Base-by-base conservation (phyloP, 2,888 invertebrate genomes). In the Branchipolynoe longqiensis region DNA sequence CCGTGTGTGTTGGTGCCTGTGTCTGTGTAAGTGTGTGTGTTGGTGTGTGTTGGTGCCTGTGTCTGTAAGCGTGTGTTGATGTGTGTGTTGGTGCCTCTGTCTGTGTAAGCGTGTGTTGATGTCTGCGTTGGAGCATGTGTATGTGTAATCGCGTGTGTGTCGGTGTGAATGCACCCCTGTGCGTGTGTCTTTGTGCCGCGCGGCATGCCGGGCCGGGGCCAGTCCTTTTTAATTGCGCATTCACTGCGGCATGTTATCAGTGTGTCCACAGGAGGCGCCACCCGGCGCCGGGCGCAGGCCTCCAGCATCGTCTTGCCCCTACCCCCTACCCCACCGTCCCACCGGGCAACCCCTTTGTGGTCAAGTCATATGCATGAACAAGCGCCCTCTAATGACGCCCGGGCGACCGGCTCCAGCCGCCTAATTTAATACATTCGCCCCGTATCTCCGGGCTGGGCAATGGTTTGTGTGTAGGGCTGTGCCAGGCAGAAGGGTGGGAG, bases 181-280 rank as follows among this genome's bases (percentile, higher is more conserved):
- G 28, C 73, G 3, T 22, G 78, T 6, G 78, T 41, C 78, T 78
- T 41, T 78, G 78, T 78, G 28, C 48, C 54, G 22, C 48, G 78
- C 36, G 31, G 28, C 78, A 28, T 28, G 78, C 48, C 78, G 48
- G 48, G 48, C 78, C 33, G 18, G 12, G n/a, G 78, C 31, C 18
- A 25, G 78, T 8, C 78, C 78, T 48, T 78, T 78, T 78, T 78
- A 78, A 78, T 78, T 78, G 78, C 78, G 48, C 78, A 78, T 78
- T 78, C 78, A 78, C 48, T 78, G 78, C 78, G 48, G 78, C 78
- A 78, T 78, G 78, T 78, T 78, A 78, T 78, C 78, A 28, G 78
- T 78, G 78, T 41, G 78, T 78, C 41, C 28, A 54, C 78, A 78
- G 78, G 78, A 41, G 48, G 41, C 48, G 28, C 28, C 78, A 41